Conservation (phyloP, 2,113 vertebrate species). For the Petrocephalus zakoni region DNA sequence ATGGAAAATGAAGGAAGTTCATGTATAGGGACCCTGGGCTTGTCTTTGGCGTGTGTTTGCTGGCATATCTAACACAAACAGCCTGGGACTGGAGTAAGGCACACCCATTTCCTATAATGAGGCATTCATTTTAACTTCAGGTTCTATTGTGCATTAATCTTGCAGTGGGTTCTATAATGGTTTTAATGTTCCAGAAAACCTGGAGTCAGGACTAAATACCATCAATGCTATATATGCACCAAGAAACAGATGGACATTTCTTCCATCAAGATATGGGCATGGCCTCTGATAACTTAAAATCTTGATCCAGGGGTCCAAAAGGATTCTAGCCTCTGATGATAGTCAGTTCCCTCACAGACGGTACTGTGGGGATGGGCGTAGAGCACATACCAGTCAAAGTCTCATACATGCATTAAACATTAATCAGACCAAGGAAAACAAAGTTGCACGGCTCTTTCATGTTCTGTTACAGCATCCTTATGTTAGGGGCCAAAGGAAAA, state of each 20-base stretch:
- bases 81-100: neutral
- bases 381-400: neutral
- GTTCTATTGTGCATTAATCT: neutral
- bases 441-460: neutral
- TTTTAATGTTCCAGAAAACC: neutral
- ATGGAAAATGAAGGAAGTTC: neutral
- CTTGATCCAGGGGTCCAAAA: neutral
- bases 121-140: neutral
- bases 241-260: neutral
- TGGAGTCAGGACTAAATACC: neutral
- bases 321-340: neutral
- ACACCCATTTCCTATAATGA: neutral
- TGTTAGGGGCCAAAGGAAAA: neutral
- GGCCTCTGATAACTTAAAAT: neutral
- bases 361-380: neutral
- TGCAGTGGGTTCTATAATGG: neutral
- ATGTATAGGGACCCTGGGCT: neutral
- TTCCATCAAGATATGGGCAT: slow-evolving; percentile 2
- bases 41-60: neutral
- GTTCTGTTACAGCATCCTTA: neutral
- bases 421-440: neutral
- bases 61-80: neutral
- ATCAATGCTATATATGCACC: neutral
- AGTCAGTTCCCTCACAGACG: neutral
- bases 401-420: neutral